These are phyloP conservation scores for Platichthys stellatus DNA, from an alignment of 2,113 vertebrate species.

Conservation along the genomic window DNA sequence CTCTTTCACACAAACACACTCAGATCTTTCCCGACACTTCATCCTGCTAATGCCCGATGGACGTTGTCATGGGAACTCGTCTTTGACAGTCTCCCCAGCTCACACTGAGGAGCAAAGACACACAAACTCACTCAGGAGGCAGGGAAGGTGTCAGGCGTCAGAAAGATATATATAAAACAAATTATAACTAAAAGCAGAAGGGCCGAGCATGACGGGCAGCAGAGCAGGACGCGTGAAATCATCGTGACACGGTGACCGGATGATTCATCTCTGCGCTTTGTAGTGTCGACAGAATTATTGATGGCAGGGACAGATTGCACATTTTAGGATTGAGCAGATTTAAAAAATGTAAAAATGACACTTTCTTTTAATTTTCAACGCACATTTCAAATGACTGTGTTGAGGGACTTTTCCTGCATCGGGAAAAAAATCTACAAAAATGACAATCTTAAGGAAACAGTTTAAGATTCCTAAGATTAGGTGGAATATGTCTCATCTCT, in stretches of 20 bases:
- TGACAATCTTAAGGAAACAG: too few species aligned
- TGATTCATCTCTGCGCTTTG: not conserved
- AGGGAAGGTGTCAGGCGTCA: slow-evolving; percentile 6
- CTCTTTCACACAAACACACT: slow-evolving; percentile 5
- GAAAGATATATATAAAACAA: not conserved
- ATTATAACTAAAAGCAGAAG: not conserved
- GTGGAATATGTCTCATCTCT: too few species aligned
- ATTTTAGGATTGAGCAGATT: not conserved
- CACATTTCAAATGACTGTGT: too few species aligned
- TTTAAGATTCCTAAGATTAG: too few species aligned
- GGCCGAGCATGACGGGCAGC: slow-evolving; percentile 1
- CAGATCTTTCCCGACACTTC: slow-evolving; percentile 37
- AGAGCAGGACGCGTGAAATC: not conserved
- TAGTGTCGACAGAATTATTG: not conserved
- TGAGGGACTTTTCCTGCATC: too few species aligned
- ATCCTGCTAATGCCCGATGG: slow-evolving; percentile 39
- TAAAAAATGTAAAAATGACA: not conserved
- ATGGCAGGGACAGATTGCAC: not conserved
- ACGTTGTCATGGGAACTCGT: slow-evolving; percentile 77
- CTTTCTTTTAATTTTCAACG: not conserved
- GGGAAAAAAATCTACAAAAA: too few species aligned
- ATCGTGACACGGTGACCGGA: not conserved
- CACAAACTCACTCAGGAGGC: slow-evolving; percentile 41
- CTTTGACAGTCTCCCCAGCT: slow-evolving; percentile 52
- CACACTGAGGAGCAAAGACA: slow-evolving; percentile 26